Conservation (phyloP, 2,797 vertebrate genomes). For the Orestias chungarensis region DNA sequence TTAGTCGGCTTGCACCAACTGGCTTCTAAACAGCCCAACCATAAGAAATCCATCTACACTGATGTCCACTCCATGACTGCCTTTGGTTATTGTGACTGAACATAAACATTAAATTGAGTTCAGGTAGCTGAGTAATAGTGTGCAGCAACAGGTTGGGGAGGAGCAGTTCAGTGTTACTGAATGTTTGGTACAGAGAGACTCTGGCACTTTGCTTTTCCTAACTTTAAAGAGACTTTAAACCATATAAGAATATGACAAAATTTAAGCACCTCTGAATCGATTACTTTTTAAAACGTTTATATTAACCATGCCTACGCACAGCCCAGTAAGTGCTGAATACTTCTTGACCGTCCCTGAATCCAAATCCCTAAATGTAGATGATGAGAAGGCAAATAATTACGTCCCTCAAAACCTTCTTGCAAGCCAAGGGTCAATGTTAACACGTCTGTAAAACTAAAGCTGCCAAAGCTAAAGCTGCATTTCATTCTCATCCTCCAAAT, state of each 20-base stretch:
- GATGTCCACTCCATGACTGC: neutral
- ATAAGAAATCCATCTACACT: neutral
- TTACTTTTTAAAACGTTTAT: neutral
- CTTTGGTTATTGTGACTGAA: too few relatives aligned
- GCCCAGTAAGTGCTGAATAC: neutral
- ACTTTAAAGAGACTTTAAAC: neutral
- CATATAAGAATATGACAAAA: neutral
- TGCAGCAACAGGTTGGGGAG: slow-evolving; percentile 1
- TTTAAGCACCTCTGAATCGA: neutral
- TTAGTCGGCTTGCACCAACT: neutral
- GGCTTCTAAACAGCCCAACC: neutral
- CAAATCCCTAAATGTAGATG: neutral
- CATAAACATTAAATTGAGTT: too few relatives aligned
- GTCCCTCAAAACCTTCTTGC: neutral
- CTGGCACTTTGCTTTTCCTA: neutral
- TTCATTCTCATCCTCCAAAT: slow-evolving; percentile 12
- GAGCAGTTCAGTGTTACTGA: neutral
- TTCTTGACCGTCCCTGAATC: neutral
- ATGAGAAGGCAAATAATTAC: slow-evolving; percentile 4
- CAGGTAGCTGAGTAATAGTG: neutral
- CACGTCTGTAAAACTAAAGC: too few relatives aligned
- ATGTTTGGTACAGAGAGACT: neutral
- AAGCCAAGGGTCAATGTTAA: neutral
- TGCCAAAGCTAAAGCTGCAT: too few relatives aligned
- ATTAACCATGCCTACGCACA: neutral